phyloP scores from a whole-genome alignment of 30 jellyfish, hydroid and myxozoan species.

The Aurelia sp. region DNA sequence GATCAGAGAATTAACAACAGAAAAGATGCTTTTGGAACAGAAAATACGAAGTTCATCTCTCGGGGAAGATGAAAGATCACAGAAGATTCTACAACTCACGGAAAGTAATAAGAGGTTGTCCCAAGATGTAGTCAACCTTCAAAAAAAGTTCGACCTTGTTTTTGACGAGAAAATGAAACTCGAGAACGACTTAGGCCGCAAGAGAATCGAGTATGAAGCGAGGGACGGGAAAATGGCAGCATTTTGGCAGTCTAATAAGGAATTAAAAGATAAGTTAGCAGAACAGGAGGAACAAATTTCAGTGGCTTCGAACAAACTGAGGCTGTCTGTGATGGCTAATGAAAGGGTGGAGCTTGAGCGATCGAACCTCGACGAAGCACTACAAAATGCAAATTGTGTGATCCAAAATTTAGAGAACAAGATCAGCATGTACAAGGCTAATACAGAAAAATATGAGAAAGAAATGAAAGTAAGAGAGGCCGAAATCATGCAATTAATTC shows the following conservation, averaged over 20 bases:
- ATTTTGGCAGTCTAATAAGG: not conserved
- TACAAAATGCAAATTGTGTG: not conserved
- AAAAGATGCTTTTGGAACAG: slow-evolving; percentile 13
- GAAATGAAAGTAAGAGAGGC: slow-evolving; percentile 2
- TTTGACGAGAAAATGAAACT: slow-evolving; percentile 7
- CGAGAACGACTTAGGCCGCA: slow-evolving; percentile 3
- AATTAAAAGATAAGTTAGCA: slow-evolving; percentile 14
- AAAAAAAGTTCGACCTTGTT: not conserved
- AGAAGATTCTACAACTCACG: slow-evolving; percentile 5
- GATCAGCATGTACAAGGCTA: not conserved
- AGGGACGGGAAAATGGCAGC: slow-evolving; percentile 22
- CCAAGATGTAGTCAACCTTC: not conserved
- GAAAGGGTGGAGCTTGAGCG: slow-evolving; percentile 17
- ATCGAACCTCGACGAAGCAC: slow-evolving; percentile 8
- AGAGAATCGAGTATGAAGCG: not conserved
- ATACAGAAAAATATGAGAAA: not conserved
- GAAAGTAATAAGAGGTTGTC: slow-evolving; percentile 18
- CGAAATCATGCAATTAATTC: not conserved
- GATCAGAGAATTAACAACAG: slow-evolving; percentile 6
- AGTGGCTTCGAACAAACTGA: not conserved
- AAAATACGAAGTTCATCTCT: slow-evolving; percentile 3
- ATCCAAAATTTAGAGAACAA: slow-evolving; percentile 21
- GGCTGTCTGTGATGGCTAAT: not conserved
- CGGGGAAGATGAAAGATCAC: slow-evolving; percentile 12
- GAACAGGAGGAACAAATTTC: slow-evolving; percentile 6